Percentiles rank a stretch among this genome's conserved stretches.
Conservation (phyloP, 2,113 vertebrate species). For the Takifugu bimaculatus region DNA sequence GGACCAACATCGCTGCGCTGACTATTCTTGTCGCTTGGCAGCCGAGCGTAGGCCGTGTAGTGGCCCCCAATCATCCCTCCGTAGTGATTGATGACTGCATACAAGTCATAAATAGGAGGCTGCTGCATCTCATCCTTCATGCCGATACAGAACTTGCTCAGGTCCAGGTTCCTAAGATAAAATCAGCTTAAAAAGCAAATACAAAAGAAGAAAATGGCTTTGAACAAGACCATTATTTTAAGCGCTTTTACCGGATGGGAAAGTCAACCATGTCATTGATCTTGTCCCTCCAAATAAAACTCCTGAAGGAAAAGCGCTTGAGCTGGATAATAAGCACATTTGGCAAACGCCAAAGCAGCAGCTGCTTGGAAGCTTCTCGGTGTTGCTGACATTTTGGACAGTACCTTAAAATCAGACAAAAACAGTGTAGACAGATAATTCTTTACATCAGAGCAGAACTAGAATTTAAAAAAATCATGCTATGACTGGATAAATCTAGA, state of each 20-base stretch:
- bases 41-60: constrained; percentile 91
- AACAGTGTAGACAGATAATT: background rate
- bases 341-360: constrained; percentile 93
- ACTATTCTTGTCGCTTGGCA: constrained; percentile 94
- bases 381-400: constrained; percentile 98
- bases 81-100: constrained; percentile 97
- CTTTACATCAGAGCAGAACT: background rate
- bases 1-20: constrained; percentile 96
- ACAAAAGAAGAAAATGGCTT: background rate
- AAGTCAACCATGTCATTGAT: constrained; percentile 99
- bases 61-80: constrained; percentile 99
- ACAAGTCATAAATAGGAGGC: constrained; percentile 91
- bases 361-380: constrained; percentile 93
- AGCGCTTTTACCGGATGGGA: constrained; percentile 82
- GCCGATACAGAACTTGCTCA: constrained; percentile 97
- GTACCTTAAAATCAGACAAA: constrained; percentile 76
- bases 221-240: constrained; percentile 72
- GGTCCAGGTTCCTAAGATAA: constrained; percentile 84
- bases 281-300: constrained; percentile 98
- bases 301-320: constrained; percentile 98
- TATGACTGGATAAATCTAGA: no score
- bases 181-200: no score
- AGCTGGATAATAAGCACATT: constrained; percentile 97
- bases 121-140: constrained; percentile 93
- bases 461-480: background rate